Conservation (phyloP, 2,888 invertebrate species). For the Scaptodrosophila latifasciaeformis region DNA sequence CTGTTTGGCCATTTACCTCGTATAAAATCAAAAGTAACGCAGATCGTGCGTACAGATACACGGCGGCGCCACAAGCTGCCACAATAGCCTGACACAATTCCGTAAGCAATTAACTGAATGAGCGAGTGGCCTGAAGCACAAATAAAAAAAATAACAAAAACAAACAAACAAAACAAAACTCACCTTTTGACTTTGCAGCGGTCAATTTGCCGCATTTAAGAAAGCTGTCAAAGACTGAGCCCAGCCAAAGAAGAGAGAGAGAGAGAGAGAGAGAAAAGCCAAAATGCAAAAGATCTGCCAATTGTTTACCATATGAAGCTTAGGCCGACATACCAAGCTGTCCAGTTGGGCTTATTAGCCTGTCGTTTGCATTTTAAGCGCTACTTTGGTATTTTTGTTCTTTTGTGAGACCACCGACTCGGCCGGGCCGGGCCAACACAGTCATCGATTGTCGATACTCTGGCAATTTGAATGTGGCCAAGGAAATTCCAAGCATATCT, state of each 20-base stretch:
- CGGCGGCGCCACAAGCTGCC: slow-evolving; percentile 6
- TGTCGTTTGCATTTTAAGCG: slow-evolving; percentile 65
- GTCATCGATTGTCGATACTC: too few relatives aligned
- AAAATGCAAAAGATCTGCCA: slow-evolving; percentile 29
- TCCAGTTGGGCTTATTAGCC: slow-evolving; percentile 68
- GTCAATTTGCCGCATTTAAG: slow-evolving; percentile 50
- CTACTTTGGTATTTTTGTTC: slow-evolving; percentile 47
- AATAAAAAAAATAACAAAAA: too few relatives aligned
- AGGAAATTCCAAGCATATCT: slow-evolving; percentile 56
- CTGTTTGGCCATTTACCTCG: too few relatives aligned
- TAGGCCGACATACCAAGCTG: slow-evolving; percentile 63
- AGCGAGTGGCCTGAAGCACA: slow-evolving; percentile 12
- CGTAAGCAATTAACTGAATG: slow-evolving; percentile 58
- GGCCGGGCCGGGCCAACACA: slow-evolving; percentile 9
- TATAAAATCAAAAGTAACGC: too few relatives aligned
- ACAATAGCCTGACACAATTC: slow-evolving; percentile 68
- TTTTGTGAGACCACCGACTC: slow-evolving; percentile 14
- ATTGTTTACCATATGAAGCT: slow-evolving; percentile 69
- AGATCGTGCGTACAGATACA: background rate
- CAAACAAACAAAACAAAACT: slow-evolving; percentile 3
- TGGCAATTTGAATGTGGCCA: slow-evolving; percentile 64
- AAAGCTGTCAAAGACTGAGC: slow-evolving; percentile 59
- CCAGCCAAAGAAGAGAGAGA: slow-evolving; percentile 4
- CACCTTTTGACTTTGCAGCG: slow-evolving; percentile 33
- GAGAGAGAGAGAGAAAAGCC: slow-evolving; percentile 32